Evolutionary conservation across 2,113 vertebrate species (phyloP).

Genomic region (Pterophyllum scalare): DNA sequence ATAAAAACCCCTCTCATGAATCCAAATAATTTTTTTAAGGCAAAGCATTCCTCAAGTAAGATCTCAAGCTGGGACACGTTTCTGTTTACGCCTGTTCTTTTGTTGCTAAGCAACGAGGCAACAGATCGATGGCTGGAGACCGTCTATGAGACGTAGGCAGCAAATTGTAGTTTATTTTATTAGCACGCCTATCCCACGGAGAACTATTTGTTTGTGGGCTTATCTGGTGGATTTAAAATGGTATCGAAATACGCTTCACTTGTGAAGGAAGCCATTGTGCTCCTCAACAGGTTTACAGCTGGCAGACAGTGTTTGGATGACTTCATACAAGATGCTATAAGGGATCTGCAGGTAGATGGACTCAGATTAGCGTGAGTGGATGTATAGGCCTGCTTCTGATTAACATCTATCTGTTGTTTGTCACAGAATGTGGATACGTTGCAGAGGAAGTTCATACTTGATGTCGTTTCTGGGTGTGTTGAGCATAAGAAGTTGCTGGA

Average conservation of each 20-base stretch:
- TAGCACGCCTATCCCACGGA: not conserved
- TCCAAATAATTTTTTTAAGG: not conserved
- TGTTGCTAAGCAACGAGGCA: conserved; percentile 76
- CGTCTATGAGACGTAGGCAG: conserved; percentile 3
- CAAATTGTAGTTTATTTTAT: not conserved
- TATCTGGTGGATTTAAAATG: conserved; percentile 78
- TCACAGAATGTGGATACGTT: conserved; percentile 63
- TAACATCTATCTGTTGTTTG: not conserved
- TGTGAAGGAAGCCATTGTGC: conserved; percentile 76
- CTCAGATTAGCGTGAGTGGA: not conserved
- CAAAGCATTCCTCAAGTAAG: not conserved
- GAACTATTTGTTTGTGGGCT: not conserved
- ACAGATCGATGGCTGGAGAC: conserved; percentile 20
- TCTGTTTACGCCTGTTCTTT: conserved; percentile 9
- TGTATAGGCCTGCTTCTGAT: not conserved
- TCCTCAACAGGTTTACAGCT: conserved; percentile 83
- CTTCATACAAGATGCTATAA: conserved; percentile 79
- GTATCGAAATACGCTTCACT: conserved; percentile 75
- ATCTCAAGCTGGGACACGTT: not conserved
- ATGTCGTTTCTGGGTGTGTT: conserved; percentile 87
- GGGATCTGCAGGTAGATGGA: conserved; percentile 82
- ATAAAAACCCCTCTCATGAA: fast-evolving
- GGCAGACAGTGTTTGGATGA: conserved; percentile 81
- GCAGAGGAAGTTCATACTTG: conserved; percentile 82
- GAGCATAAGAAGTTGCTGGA: conserved; percentile 85